These are phyloP conservation scores for Mizuhopecten yessoensis DNA, from an alignment of 1,140 invertebrate species.

Conservation along the genomic window DNA sequence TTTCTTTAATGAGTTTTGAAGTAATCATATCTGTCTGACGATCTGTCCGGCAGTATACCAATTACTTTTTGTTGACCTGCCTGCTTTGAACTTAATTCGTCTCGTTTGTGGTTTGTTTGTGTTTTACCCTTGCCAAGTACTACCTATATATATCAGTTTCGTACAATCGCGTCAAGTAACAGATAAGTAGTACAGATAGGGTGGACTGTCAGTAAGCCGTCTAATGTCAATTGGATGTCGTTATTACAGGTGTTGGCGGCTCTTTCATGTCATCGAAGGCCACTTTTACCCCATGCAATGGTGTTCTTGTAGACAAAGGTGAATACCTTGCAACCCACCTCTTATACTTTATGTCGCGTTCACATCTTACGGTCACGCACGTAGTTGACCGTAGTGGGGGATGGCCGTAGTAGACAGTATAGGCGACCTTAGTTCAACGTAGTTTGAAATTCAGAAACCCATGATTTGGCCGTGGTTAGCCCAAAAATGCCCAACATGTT, in stretches of 20 bases:
- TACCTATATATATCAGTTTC: not conserved
- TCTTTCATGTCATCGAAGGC: not conserved
- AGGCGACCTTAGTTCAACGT: too few species aligned
- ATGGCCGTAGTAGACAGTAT: too few species aligned
- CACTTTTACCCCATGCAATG: not conserved
- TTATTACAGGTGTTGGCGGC: not conserved
- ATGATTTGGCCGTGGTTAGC: too few species aligned
- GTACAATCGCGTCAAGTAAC: not conserved
- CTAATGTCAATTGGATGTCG: not conserved
- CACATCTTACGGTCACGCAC: too few species aligned
- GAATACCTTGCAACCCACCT: too few species aligned
- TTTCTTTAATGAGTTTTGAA: conserved; percentile 11
- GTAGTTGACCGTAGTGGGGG: too few species aligned
- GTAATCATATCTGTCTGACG: not conserved
- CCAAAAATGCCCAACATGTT: too few species aligned
- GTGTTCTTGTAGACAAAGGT: not conserved
- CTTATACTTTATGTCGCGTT: too few species aligned
- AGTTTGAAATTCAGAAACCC: too few species aligned
- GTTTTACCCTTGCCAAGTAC: not conserved
- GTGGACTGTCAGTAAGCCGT: not conserved
- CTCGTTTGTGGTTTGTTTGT: not conserved
- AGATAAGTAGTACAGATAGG: not conserved
- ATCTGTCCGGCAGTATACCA: not conserved
- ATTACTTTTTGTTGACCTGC: not conserved
- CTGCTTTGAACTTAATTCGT: too few species aligned